A percentile compares a stretch with the other conserved stretches of the same genome.
These are phyloP conservation scores for Euura saliciscinereae DNA, from an alignment of 1,140 invertebrate genomes.

Conservation along the genomic window DNA sequence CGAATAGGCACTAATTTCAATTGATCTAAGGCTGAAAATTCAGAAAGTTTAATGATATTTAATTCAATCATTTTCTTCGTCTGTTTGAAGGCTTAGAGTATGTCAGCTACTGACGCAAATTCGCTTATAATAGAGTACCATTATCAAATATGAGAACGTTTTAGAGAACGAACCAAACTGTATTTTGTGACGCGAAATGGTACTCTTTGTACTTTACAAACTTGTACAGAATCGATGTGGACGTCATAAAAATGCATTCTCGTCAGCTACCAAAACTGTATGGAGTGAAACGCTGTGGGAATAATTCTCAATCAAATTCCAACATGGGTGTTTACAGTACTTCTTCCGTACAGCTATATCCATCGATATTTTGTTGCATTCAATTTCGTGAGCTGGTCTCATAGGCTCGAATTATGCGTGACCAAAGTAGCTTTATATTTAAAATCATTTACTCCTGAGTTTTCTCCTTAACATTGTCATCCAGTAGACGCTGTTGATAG, in stretches of 20 bases:
- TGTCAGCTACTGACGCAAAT: not conserved
- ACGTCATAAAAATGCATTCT: too few species aligned
- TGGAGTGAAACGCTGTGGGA: too few species aligned
- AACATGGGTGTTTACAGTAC: too few species aligned
- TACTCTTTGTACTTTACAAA: too few species aligned
- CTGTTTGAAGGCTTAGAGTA: conserved; percentile 23
- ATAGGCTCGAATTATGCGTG: not conserved
- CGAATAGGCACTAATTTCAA: conserved; percentile 39
- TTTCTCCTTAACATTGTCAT: not conserved
- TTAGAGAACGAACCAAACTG: too few species aligned
- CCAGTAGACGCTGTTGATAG: not conserved
- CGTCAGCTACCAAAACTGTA: too few species aligned
- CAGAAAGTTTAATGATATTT: conserved; percentile 30
- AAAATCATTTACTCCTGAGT: not conserved
- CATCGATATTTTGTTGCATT: not conserved
- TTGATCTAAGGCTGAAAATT: conserved; percentile 35
- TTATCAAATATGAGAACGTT: not conserved
- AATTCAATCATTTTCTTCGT: conserved; percentile 8
- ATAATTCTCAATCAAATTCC: too few species aligned
- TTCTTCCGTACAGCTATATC: too few species aligned
- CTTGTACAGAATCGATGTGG: too few species aligned
- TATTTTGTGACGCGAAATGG: too few species aligned
- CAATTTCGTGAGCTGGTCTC: not conserved
- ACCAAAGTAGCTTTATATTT: conserved; percentile 4
- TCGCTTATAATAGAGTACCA: not conserved